Percentiles rank a stretch among this genome's conserved stretches.
Conservation (phyloP, 2,113 vertebrate genomes). For the Todiramphus chloris region DNA sequence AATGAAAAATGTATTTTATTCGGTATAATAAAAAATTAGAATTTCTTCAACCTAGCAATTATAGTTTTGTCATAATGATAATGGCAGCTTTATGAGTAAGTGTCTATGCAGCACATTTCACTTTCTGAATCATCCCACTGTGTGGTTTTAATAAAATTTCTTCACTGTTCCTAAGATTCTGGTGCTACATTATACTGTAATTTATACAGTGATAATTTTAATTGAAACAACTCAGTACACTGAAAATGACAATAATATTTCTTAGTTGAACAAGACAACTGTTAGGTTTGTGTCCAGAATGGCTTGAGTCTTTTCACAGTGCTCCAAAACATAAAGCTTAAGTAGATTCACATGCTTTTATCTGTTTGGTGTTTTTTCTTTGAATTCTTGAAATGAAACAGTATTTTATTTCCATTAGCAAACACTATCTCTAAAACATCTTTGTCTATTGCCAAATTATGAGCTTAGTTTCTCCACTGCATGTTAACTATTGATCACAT, state of each 20-base stretch:
- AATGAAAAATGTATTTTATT: neutral
- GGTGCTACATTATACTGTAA: neutral
- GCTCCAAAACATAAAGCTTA: neutral
- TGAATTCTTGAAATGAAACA: neutral
- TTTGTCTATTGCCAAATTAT: neutral
- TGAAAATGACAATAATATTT: neutral
- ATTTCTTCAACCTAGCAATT: neutral
- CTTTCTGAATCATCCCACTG: neutral
- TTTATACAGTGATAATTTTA: neutral
- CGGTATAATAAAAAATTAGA: neutral
- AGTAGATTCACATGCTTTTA: neutral
- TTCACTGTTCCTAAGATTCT: neutral
- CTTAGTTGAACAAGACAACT: neutral
- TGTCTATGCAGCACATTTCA: neutral
- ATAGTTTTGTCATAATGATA: neutral
- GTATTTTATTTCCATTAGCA: neutral
- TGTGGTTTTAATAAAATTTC: neutral
- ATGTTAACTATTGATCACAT: neutral
- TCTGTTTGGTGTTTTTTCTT: fast-evolving
- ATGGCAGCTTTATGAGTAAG: neutral
- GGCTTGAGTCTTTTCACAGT: neutral
- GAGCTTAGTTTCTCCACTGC: neutral
- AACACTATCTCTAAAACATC: neutral
- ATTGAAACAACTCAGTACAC: neutral
- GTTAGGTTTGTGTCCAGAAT: neutral